These are phyloP conservation scores for Morelia viridis DNA, from an alignment of 2,797 vertebrate genomes.

Conservation along the genomic window DNA sequence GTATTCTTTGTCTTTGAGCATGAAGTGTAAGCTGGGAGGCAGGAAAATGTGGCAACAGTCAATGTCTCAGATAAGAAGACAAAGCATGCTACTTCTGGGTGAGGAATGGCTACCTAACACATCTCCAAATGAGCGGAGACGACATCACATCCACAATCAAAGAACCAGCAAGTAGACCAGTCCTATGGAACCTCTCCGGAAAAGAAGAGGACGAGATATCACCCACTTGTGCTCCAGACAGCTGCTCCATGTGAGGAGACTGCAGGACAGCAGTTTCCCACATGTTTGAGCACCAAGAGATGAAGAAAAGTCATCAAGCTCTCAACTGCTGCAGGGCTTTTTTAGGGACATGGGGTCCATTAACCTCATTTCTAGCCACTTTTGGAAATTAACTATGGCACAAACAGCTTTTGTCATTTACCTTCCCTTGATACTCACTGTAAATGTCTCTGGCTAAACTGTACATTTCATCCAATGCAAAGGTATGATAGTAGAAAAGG, in stretches of 20 bases:
- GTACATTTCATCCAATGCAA: neutral
- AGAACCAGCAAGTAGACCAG: neutral
- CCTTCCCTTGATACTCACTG: neutral
- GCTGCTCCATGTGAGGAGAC: neutral
- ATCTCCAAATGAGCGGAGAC: neutral
- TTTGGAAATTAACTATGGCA: neutral
- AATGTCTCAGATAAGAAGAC: neutral
- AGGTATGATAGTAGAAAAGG: neutral
- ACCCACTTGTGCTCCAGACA: neutral
- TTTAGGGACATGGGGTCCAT: no score
- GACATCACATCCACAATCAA: neutral
- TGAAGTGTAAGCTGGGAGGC: neutral
- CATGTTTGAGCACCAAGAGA: no score
- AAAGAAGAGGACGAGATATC: neutral
- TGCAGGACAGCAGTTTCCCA: neutral
- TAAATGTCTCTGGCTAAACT: neutral
- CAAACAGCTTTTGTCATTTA: neutral
- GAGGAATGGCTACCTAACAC: neutral
- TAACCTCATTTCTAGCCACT: no score
- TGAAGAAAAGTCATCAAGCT: no score
- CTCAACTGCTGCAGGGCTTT: no score
- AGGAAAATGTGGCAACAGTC: neutral
- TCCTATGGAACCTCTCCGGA: neutral
- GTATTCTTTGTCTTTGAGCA: neutral
- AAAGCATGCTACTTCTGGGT: neutral